These are phyloP conservation scores for Glandiceps talaboti DNA, from an alignment of 53 echinoderm and acorn worm genomes.

Conservation along the genomic window DNA sequence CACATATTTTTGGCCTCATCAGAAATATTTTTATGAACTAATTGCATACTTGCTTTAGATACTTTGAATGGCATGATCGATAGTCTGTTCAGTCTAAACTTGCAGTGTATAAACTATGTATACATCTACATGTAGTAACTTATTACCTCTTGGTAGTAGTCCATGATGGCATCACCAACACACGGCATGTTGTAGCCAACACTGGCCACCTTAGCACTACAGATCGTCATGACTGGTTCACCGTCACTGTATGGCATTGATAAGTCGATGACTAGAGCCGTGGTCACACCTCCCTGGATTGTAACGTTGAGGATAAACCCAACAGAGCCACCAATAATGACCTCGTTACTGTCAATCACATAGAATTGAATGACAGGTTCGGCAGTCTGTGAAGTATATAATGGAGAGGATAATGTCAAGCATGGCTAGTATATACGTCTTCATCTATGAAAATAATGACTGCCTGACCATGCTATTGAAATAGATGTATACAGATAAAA, in stretches of 20 bases:
- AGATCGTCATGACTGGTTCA: slow-evolving; percentile 47
- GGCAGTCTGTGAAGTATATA: slow-evolving; percentile 20
- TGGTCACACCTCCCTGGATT: slow-evolving; percentile 36
- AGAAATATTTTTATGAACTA: no score
- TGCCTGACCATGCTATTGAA: no score
- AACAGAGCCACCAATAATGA: slow-evolving; percentile 48
- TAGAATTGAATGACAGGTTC: slow-evolving; percentile 53
- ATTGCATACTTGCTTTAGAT: neutral
- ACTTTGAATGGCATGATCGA: neutral
- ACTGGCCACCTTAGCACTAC: slow-evolving; percentile 52
- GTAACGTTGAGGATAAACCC: slow-evolving; percentile 58
- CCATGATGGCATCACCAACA: slow-evolving; percentile 20
- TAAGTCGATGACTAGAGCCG: slow-evolving; percentile 44
- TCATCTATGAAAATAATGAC: no score
- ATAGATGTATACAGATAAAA: no score
- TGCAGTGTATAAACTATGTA: slow-evolving; percentile 1
- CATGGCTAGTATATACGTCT: no score
- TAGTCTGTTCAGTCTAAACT: neutral
- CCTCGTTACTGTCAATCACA: slow-evolving; percentile 56
- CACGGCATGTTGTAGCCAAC: slow-evolving; percentile 66
- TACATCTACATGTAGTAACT: no score
- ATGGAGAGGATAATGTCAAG: no score
- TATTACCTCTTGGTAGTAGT: slow-evolving; percentile 51
- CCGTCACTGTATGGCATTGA: slow-evolving; percentile 46
- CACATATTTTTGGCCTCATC: no score